These are phyloP conservation scores for Sturnus vulgaris DNA, from an alignment of 2,113 vertebrate species.

Conservation along the genomic window DNA sequence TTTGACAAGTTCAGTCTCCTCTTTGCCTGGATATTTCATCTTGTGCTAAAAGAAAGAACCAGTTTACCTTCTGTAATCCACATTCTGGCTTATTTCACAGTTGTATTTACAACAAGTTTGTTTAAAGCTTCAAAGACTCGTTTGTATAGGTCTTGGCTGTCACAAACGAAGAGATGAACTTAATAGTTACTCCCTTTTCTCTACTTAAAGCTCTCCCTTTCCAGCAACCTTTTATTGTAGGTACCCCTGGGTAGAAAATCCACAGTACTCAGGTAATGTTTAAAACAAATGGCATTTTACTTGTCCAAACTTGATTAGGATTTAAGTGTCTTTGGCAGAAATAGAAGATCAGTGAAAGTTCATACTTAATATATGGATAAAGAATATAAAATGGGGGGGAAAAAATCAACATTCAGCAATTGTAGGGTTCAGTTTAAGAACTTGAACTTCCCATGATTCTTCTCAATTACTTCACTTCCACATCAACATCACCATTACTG, in stretches of 20 bases:
- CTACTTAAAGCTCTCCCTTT: background rate
- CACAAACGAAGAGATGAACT: background rate
- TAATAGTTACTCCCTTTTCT: background rate
- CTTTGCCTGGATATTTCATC: background rate
- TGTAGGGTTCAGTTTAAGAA: background rate
- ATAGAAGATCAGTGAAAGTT: background rate
- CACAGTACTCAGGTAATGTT: background rate
- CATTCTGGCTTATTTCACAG: slow-evolving; percentile 40
- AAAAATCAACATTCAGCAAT: background rate
- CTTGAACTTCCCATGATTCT: background rate
- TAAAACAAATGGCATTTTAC: background rate
- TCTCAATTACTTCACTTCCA: background rate
- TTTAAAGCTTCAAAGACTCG: background rate
- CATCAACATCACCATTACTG: background rate
- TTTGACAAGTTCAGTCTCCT: background rate
- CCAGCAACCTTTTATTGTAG: background rate
- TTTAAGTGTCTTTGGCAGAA: background rate
- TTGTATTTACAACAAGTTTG: background rate
- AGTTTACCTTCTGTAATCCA: background rate
- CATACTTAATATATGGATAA: background rate
- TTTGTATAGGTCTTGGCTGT: background rate
- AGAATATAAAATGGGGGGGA: background rate
- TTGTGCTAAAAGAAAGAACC: background rate
- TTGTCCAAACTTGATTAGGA: background rate
- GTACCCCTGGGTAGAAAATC: background rate